These are phyloP conservation scores for Pyrochroa serraticornis DNA, from an alignment of 2,888 invertebrate species.

Conservation along the genomic window DNA sequence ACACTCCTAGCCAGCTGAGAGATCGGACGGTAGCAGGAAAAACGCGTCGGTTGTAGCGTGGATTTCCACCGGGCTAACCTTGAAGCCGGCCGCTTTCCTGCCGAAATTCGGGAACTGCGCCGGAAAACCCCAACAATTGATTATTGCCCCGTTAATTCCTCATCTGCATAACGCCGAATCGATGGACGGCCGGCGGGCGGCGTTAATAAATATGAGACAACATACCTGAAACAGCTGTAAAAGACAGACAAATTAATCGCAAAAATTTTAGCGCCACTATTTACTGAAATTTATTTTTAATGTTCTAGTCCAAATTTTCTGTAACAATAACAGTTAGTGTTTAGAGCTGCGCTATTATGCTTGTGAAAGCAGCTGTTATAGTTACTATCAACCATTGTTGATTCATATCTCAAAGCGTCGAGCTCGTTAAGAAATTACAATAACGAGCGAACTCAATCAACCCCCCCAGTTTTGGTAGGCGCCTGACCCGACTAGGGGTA, in stretches of 20 bases:
- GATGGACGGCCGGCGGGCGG: slow-evolving; percentile 10
- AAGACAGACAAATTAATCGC: no score
- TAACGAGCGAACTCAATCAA: slow-evolving; percentile 3
- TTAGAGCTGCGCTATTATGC: no score
- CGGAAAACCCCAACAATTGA: slow-evolving; percentile 16
- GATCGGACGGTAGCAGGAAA: not conserved
- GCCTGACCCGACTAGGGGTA: slow-evolving; percentile 15
- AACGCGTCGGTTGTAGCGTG: no score
- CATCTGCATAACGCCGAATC: slow-evolving; percentile 20
- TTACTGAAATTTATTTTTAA: no score
- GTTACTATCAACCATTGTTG: slow-evolving; percentile 25
- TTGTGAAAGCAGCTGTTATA: slow-evolving; percentile 13
- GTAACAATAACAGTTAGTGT: no score
- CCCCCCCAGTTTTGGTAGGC: no score
- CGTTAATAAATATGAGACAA: slow-evolving; percentile 6
- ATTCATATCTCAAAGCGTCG: slow-evolving; percentile 7
- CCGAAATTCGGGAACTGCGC: slow-evolving; percentile 7
- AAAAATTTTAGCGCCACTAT: no score
- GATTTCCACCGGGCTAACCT: slow-evolving; percentile 8
- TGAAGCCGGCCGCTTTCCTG: no score
- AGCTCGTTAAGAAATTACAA: slow-evolving; percentile 20
- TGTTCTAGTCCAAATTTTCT: no score
- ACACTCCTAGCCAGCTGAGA: slow-evolving; percentile 25
- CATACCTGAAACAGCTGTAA: not conserved
- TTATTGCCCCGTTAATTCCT: slow-evolving; percentile 11